Conservation (phyloP, 1,140 invertebrate species). For the Stenopsyche tienmushanensis region DNA sequence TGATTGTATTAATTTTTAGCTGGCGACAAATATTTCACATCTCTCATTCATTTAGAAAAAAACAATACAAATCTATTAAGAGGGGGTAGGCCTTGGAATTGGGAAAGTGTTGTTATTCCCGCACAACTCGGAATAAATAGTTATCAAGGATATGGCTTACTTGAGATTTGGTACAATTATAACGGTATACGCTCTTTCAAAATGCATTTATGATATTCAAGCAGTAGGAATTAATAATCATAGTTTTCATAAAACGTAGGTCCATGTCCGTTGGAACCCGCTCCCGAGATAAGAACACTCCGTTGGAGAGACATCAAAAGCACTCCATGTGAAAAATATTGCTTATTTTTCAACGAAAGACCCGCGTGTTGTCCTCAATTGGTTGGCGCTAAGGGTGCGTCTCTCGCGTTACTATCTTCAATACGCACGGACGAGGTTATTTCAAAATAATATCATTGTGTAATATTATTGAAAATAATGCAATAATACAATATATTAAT, state of each 20-base stretch:
- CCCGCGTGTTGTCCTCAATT: constrained; percentile 52
- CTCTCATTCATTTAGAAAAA: constrained; percentile 29
- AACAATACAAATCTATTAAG: constrained; percentile 10
- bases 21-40: constrained; percentile 34
- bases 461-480: not conserved
- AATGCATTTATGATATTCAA: no score
- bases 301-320: constrained; percentile 10
- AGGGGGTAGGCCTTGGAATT: constrained; percentile 32
- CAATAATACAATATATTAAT: no score
- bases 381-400: constrained; percentile 74
- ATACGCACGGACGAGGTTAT: constrained; percentile 47
- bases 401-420: constrained; percentile 62
- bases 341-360: constrained; percentile 51
- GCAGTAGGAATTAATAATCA: no score
- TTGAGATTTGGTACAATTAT: constrained; percentile 34
- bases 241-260: no score
- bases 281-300: constrained; percentile 10
- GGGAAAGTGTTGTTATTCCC: constrained; percentile 39
- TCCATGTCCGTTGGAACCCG: not conserved
- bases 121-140: constrained; percentile 34
- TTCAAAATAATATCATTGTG: not conserved
- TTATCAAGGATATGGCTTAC: constrained; percentile 37
- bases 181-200: constrained; percentile 20
- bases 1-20: constrained; percentile 20
- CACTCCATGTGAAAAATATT: constrained; percentile 39